Conservation (phyloP, 2,888 invertebrate genomes). For the Chymomyza fuscimana region DNA sequence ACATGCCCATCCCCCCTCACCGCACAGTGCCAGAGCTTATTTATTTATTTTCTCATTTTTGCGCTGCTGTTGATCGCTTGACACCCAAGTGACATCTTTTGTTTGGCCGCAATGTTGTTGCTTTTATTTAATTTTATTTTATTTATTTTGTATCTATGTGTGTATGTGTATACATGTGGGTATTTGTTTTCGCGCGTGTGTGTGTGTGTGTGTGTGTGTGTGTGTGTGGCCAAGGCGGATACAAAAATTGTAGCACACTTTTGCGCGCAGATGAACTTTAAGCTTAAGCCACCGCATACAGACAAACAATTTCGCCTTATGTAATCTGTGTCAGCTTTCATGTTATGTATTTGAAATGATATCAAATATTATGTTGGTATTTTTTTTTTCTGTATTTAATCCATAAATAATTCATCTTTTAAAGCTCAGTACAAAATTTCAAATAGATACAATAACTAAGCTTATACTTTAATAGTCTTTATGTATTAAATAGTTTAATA, state of each 20-base stretch:
- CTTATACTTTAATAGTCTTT: not conserved
- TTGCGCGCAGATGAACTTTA: not conserved
- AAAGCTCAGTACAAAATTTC: not conserved
- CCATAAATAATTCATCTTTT: not conserved
- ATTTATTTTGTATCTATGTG: not conserved
- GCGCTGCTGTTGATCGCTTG: slow-evolving; percentile 32
- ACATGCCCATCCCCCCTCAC: not conserved
- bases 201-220: not conserved
- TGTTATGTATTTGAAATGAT: not conserved
- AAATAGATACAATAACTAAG: not conserved
- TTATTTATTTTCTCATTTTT: slow-evolving; percentile 58
- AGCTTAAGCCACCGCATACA: not conserved
- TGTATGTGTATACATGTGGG: not conserved
- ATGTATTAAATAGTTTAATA: too few species aligned
- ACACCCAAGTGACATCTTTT: slow-evolving; percentile 63
- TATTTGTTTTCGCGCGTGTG: not conserved
- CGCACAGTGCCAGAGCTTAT: slow-evolving; percentile 51
- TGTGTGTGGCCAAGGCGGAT: not conserved
- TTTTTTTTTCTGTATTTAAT: not conserved
- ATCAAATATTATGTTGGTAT: not conserved
- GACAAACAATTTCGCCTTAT: not conserved
- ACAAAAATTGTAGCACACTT: slow-evolving; percentile 5
- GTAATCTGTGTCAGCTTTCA: not conserved
- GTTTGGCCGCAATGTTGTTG: slow-evolving; percentile 17
- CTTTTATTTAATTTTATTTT: not conserved